phyloP scores from a whole-genome alignment of 1,140 invertebrate species.

The Halotydeus destructor region DNA sequence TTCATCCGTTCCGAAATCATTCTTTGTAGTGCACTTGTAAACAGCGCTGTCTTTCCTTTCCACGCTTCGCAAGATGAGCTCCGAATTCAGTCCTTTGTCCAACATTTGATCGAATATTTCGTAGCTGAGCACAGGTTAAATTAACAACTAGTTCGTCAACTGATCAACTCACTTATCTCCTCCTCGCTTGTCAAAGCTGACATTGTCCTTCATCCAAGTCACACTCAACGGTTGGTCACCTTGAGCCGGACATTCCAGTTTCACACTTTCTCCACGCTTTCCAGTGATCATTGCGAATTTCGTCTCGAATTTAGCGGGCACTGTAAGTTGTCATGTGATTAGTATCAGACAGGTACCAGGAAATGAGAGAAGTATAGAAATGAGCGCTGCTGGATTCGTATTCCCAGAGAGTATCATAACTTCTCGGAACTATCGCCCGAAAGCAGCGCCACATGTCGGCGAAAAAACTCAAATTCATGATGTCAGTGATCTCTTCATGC shows the following conservation, averaged over 20 bases:
- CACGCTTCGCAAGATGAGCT: constrained; percentile 59
- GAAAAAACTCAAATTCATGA: no score
- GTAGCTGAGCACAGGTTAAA: constrained; percentile 10
- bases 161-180: neutral
- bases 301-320: constrained; percentile 78
- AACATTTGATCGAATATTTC: constrained; percentile 18
- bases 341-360: neutral
- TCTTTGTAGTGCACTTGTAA: constrained; percentile 65
- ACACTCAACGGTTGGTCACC: constrained; percentile 91
- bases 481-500: no score
- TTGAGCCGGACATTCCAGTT: constrained; percentile 80
- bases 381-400: no score
- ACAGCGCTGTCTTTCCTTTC: constrained; percentile 66
- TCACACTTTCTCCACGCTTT: constrained; percentile 65
- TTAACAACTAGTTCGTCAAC: constrained; percentile 12
- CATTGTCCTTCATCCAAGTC: constrained; percentile 39
- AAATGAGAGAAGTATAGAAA: no score
- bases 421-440: no score
- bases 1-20: constrained; percentile 70
- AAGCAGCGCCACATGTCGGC: no score
- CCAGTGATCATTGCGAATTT: constrained; percentile 75
- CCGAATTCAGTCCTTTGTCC: constrained; percentile 17
- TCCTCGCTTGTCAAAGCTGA: constrained; percentile 4
- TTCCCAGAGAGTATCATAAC: neutral
- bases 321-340: no score